Percentiles rank a stretch among this genome's conserved stretches.
phyloP scores from a whole-genome alignment of 2,797 vertebrate genomes.

The Fringilla coelebs region DNA sequence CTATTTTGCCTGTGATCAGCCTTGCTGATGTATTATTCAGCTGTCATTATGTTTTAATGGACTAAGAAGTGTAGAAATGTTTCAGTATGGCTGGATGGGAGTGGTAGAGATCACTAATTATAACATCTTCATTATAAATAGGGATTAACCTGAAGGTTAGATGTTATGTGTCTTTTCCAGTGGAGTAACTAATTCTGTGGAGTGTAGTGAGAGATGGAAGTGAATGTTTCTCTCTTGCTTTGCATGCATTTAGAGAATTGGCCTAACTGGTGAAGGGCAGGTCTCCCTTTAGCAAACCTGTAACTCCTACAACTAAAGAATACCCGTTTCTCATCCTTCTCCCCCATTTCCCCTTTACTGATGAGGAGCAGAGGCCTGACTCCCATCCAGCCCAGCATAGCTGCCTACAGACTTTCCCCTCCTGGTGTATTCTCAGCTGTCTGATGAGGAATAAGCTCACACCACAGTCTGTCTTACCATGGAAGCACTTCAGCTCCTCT shows the following conservation, averaged over 20 bases:
- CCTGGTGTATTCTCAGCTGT: not conserved
- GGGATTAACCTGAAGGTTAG: not conserved
- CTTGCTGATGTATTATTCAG: constrained; percentile 29
- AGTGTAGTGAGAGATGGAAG: not conserved
- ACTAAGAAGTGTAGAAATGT: not conserved
- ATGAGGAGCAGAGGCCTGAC: not conserved
- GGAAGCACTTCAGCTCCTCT: not conserved
- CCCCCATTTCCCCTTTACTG: not conserved
- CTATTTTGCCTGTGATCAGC: not conserved
- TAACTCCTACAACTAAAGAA: not conserved
- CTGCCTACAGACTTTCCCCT: not conserved
- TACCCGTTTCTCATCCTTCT: not conserved
- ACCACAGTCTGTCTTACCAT: not conserved
- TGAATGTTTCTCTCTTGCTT: not conserved
- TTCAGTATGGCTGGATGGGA: not conserved
- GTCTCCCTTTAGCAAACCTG: not conserved
- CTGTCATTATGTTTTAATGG: not conserved
- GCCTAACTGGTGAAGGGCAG: not conserved
- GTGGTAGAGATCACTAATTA: not conserved
- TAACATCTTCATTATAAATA: not conserved
- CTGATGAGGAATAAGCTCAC: not conserved
- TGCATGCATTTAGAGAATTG: not conserved
- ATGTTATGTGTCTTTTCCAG: not conserved
- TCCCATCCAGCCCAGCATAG: not conserved
- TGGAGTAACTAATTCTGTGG: not conserved